Conservation (phyloP, 2,797 vertebrate species). For the Poecilia wingei region DNA sequence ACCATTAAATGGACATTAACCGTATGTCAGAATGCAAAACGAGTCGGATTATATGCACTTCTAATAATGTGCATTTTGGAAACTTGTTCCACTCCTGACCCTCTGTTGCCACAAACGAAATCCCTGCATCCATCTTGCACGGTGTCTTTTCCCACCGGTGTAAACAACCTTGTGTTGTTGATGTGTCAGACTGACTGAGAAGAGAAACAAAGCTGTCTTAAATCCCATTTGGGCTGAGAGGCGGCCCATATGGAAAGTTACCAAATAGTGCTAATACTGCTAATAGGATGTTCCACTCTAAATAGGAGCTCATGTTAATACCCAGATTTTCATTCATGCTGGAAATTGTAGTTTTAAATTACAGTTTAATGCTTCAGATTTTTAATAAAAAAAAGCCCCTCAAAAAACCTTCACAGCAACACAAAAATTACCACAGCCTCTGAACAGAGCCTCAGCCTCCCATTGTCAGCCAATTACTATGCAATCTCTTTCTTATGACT, state of each 20-base stretch:
- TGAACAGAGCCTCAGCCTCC: constrained; percentile 92
- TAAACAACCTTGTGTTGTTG: constrained; percentile 80
- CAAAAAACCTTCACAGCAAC: constrained; percentile 85
- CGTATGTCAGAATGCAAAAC: background rate
- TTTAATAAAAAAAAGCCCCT: constrained; percentile 89
- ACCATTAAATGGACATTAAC: constrained; percentile 6
- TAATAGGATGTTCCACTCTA: constrained; percentile 92
- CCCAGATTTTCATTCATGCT: constrained; percentile 89
- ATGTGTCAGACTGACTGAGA: constrained; percentile 69
- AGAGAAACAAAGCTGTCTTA: constrained; percentile 87
- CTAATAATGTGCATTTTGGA: constrained; percentile 33
- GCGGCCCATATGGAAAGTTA: constrained; percentile 91
- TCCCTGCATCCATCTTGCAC: constrained; percentile 50
- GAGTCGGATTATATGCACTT: constrained; percentile 15
- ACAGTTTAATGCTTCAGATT: constrained; percentile 98
- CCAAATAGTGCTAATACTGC: constrained; percentile 90
- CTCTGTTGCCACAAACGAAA: constrained; percentile 56
- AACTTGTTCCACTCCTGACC: constrained; percentile 47
- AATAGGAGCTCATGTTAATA: constrained; percentile 89
- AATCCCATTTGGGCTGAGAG: constrained; percentile 89
- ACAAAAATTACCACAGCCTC: constrained; percentile 92
- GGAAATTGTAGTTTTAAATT: constrained; percentile 93
- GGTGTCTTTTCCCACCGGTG: constrained; percentile 58
- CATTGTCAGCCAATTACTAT: constrained; percentile 99
- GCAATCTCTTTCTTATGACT: constrained; percentile 98